phyloP scores from a whole-genome alignment of 2,888 invertebrate genomes.

The Drosophila lutescens region DNA sequence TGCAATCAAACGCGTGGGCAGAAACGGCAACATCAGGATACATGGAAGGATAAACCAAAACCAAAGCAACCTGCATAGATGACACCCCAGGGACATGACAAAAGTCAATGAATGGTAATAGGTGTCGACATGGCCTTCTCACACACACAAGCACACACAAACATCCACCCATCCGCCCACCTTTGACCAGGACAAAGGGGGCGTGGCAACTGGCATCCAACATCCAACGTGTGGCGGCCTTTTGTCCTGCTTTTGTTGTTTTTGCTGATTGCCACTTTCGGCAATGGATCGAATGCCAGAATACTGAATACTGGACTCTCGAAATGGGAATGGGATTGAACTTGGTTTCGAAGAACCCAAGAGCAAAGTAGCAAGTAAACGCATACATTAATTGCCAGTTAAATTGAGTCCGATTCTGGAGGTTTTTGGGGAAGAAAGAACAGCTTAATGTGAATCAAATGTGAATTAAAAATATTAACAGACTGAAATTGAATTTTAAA shows the following conservation, averaged over 20 bases:
- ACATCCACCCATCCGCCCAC: not conserved
- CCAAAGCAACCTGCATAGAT: constrained; percentile 77
- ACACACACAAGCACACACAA: not conserved
- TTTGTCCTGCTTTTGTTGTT: constrained; percentile 65
- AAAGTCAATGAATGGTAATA: constrained; percentile 79
- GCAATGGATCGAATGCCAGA: constrained; percentile 61
- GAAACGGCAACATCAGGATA: constrained; percentile 43
- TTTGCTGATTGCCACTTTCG: constrained; percentile 77
- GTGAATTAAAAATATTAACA: too few relatives aligned
- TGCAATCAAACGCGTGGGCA: constrained; percentile 76
- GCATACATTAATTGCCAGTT: constrained; percentile 82
- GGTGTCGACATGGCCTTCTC: constrained; percentile 74
- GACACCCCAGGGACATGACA: constrained; percentile 80
- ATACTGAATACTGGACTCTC: constrained; percentile 19
- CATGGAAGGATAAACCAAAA: constrained; percentile 55
- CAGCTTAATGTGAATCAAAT: not conserved
- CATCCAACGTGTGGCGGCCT: constrained; percentile 23
- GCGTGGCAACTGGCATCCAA: constrained; percentile 16
- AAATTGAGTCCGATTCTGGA: constrained; percentile 66
- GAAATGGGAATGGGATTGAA: not conserved
- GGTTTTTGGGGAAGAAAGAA: not conserved
- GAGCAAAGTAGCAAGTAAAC: constrained; percentile 6
- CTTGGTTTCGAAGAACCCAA: not conserved
- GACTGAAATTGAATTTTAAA: too few relatives aligned
- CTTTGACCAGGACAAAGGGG: not conserved